These are phyloP conservation scores for Drosophila parthenogenetica DNA, from an alignment of 2,888 invertebrate species.

Conservation along the genomic window DNA sequence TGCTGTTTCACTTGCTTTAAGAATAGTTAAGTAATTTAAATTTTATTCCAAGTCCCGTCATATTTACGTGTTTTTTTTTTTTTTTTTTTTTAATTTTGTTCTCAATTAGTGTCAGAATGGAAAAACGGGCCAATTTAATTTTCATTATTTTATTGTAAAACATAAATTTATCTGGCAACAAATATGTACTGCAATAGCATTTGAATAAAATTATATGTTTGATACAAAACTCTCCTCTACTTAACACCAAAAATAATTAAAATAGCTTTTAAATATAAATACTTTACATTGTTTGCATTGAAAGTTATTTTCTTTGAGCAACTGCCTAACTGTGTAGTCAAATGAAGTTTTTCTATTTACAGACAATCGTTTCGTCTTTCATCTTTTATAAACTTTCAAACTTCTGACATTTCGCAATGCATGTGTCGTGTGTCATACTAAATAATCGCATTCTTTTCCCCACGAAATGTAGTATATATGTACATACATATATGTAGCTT, in stretches of 20 bases:
- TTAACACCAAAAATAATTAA: no score
- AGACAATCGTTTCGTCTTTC: slow-evolving; percentile 17
- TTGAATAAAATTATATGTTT: no score
- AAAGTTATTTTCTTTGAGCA: neutral
- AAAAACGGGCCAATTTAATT: no score
- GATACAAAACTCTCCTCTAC: no score
- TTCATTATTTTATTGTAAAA: no score
- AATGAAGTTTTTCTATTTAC: slow-evolving; percentile 7
- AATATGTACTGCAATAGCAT: no score
- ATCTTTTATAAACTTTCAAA: slow-evolving; percentile 29
- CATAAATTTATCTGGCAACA: no score
- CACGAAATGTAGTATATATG: neutral
- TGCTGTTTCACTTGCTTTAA: neutral
- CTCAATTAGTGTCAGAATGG: no score
- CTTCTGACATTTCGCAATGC: slow-evolving; percentile 36
- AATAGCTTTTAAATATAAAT: neutral
- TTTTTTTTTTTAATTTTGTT: no score
- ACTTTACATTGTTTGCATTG: neutral
- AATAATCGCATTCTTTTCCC: slow-evolving; percentile 10
- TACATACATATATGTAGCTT: neutral
- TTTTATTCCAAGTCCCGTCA: no score
- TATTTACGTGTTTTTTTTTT: no score
- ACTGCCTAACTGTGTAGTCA: neutral
- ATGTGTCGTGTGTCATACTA: slow-evolving; percentile 37
- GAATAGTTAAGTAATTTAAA: no score